phyloP scores from a whole-genome alignment of 2,888 invertebrate genomes.

The Ethmia dodecea region DNA sequence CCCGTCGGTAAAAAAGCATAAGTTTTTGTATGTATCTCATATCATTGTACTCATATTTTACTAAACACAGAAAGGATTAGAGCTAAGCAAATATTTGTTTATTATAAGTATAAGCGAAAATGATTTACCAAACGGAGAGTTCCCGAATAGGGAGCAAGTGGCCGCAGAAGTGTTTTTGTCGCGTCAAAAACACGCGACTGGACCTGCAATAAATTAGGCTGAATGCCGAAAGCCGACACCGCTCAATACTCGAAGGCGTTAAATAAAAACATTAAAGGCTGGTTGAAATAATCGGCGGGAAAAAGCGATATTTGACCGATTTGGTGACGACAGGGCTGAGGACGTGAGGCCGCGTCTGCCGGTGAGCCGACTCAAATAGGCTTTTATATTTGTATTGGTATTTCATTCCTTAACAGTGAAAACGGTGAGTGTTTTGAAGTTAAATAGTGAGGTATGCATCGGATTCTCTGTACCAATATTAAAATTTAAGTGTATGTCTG shows the following conservation, averaged over 20 bases:
- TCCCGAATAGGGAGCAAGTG: too few relatives aligned
- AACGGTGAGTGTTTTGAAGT: neutral
- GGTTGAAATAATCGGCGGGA: conserved; percentile 66
- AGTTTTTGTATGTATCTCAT: too few relatives aligned
- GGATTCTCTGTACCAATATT: too few relatives aligned
- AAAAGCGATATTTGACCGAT: conserved; percentile 67
- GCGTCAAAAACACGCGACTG: conserved; percentile 58
- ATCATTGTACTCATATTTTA: too few relatives aligned
- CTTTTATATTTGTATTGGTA: conserved; percentile 28
- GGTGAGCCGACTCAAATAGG: conserved; percentile 9
- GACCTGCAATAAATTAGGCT: conserved; percentile 69
- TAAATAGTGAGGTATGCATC: too few relatives aligned
- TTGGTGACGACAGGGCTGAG: conserved; percentile 52
- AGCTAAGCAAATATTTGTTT: too few relatives aligned
- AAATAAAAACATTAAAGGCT: conserved; percentile 76
- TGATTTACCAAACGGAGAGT: too few relatives aligned
- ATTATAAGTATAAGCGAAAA: too few relatives aligned
- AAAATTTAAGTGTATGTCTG: too few relatives aligned
- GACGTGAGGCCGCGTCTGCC: conserved; percentile 31
- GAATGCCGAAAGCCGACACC: conserved; percentile 68
- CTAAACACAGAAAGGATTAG: neutral
- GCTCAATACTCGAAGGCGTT: conserved; percentile 66
- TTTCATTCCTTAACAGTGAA: conserved; percentile 2
- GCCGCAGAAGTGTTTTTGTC: conserved; percentile 43
- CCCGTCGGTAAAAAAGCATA: too few relatives aligned